Percentiles rank a stretch among this genome's conserved stretches.
These are phyloP conservation scores for Aramus guarauna DNA, from an alignment of 2,113 vertebrate genomes.

Conservation along the genomic window DNA sequence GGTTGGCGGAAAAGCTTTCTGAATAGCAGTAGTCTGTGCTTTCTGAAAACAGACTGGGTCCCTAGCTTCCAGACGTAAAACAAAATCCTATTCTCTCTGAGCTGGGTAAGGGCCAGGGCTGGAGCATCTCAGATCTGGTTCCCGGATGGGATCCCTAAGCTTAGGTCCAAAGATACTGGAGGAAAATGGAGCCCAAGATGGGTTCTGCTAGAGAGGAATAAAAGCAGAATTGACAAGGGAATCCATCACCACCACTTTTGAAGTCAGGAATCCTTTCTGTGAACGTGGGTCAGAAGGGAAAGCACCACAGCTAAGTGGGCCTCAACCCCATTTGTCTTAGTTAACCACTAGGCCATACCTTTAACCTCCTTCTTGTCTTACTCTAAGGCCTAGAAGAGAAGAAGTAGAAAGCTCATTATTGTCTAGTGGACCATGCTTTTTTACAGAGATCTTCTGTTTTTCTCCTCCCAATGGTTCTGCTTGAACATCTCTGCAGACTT, in stretches of 20 bases:
- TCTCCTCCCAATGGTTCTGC: neutral
- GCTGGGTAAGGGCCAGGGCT: neutral
- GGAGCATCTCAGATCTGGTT: neutral
- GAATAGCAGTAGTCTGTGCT: neutral
- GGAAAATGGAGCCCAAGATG: neutral
- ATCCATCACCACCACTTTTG: neutral
- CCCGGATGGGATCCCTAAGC: neutral
- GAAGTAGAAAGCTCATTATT: neutral
- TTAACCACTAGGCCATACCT: neutral
- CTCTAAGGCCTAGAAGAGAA: neutral
- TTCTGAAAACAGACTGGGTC: neutral
- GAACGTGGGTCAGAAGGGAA: neutral
- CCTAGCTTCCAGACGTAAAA: neutral
- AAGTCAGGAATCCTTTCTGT: neutral
- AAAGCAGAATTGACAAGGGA: neutral
- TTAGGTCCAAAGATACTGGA: neutral
- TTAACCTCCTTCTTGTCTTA: neutral
- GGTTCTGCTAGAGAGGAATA: neutral
- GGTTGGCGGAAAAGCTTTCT: neutral
- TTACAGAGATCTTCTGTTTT: neutral
- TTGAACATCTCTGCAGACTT: constrained; percentile 76
- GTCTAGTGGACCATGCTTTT: neutral
- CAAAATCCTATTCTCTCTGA: neutral
- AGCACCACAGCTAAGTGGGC: neutral
- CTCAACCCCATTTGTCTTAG: neutral